phyloP scores from a whole-genome alignment of 2,888 invertebrate genomes.

The Lissonota sp. region DNA sequence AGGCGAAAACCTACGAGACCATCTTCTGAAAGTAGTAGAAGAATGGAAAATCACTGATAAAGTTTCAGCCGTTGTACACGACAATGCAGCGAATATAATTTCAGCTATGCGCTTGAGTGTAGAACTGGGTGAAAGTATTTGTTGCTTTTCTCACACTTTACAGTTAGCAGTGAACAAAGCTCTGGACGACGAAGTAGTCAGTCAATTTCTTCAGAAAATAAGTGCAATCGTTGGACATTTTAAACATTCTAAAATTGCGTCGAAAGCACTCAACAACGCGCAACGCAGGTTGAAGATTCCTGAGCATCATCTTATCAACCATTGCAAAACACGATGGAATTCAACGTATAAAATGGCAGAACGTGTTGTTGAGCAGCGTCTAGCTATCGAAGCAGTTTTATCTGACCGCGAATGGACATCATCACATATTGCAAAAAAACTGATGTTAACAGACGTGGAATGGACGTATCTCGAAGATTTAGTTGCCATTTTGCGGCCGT shows the following conservation, averaged over 20 bases:
- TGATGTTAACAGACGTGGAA: background rate
- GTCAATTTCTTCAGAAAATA: slow-evolving; percentile 61
- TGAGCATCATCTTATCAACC: slow-evolving; percentile 60
- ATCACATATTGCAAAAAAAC: background rate
- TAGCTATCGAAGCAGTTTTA: slow-evolving; percentile 60
- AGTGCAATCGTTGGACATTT: slow-evolving; percentile 68
- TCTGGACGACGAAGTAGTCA: slow-evolving; percentile 35
- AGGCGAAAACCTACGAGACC: slow-evolving; percentile 22
- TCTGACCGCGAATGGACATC: background rate
- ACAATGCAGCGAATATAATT: slow-evolving; percentile 57
- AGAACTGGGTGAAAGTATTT: slow-evolving; percentile 57
- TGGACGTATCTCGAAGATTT: background rate
- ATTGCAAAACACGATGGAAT: slow-evolving; percentile 65
- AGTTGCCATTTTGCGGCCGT: background rate
- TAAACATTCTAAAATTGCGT: slow-evolving; percentile 67
- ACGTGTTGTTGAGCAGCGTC: slow-evolving; percentile 65
- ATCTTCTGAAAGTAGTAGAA: slow-evolving; percentile 18
- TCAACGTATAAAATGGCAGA: slow-evolving; percentile 67
- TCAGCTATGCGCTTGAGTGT: slow-evolving; percentile 21
- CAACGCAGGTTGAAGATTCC: slow-evolving; percentile 56
- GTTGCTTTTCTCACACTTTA: slow-evolving; percentile 71
- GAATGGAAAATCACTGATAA: slow-evolving; percentile 54
- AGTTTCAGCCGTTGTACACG: slow-evolving; percentile 54
- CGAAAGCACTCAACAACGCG: slow-evolving; percentile 51
- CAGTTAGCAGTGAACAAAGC: slow-evolving; percentile 69